Base-by-base conservation (phyloP, 2,797 vertebrate genomes). In the Acanthurus leucopareius region DNA sequence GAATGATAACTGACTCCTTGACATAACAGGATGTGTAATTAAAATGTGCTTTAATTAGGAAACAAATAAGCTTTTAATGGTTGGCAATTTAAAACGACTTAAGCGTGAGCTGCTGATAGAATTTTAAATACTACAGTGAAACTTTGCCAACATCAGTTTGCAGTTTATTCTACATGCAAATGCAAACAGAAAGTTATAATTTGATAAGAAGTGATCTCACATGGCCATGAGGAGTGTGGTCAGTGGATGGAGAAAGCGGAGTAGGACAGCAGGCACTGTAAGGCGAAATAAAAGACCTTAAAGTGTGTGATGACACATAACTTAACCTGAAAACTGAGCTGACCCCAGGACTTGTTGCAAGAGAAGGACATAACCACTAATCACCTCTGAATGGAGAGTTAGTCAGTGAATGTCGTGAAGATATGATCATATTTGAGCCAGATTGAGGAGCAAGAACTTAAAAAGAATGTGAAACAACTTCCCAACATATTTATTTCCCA, bases 281-380 rank as follows among this genome's bases (percentile, higher is more conserved):
- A 28, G 20, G 4, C 63, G 10, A 19, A 19, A 16, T 58, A 25
- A 59, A 60, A 58, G 5, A 54, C 19, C 0, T 64, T 40, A 22
- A 53, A 69, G 25, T 40, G 47, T 59, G 77, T 84, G 62, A 89
- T 87, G 32, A 86, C 78, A 68, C 76, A 68, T 74, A 74, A 77
- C 5, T 92, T 84, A 88, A 89, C 79, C 79, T 89, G 75, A 90
- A 92, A 84, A 89, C 48, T 22, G 17, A 25, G 53, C 42, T 73
- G 35, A 75, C 32, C 4, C 10, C 42, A 14, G 62, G 59, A 76
- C 71, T 82, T 77, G 68, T 61, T 38, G 73, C 69, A 52, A 72
- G 60, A 72, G 47, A 75, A 52, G 62, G 67, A 62, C 60, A 84
- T 79, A 65, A 73, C 32, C 14, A 62, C 44, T 60, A 51, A 71